Evolutionary conservation across 2,113 vertebrate species (phyloP).

Genomic region (Macroglossus sobrinus): DNA sequence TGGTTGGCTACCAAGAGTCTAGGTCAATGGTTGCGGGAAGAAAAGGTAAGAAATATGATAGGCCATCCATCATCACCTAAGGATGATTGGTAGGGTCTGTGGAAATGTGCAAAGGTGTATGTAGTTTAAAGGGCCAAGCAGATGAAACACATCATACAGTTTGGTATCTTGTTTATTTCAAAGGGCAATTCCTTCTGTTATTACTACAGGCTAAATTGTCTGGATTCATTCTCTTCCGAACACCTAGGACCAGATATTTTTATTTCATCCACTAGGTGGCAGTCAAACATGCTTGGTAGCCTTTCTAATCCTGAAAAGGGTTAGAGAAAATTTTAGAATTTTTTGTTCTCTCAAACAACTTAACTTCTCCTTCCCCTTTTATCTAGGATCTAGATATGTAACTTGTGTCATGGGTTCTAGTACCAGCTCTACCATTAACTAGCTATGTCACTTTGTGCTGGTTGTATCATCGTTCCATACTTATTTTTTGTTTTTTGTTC

Average conservation of each 20-base stretch:
- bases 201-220: background rate
- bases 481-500: background rate
- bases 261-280: slow-evolving; percentile 50
- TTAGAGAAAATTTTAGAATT: background rate
- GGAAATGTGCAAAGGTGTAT: background rate
- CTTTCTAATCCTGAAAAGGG: background rate
- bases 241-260: background rate
- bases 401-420: background rate
- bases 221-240: background rate
- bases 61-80: background rate
- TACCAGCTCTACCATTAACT: background rate
- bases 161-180: background rate
- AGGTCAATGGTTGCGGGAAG: slow-evolving; percentile 92
- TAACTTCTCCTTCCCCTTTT: background rate
- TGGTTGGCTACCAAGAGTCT: slow-evolving; percentile 93
- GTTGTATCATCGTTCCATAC: background rate
- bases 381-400: background rate
- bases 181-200: background rate
- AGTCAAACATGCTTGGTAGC: background rate
- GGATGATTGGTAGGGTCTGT: background rate
- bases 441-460: background rate
- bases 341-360: background rate
- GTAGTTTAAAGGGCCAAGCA: background rate
- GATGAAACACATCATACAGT: background rate
- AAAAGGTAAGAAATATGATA: slow-evolving; percentile 84